phyloP scores from a whole-genome alignment of 2,888 invertebrate species.

The Drosophila subquinaria region DNA sequence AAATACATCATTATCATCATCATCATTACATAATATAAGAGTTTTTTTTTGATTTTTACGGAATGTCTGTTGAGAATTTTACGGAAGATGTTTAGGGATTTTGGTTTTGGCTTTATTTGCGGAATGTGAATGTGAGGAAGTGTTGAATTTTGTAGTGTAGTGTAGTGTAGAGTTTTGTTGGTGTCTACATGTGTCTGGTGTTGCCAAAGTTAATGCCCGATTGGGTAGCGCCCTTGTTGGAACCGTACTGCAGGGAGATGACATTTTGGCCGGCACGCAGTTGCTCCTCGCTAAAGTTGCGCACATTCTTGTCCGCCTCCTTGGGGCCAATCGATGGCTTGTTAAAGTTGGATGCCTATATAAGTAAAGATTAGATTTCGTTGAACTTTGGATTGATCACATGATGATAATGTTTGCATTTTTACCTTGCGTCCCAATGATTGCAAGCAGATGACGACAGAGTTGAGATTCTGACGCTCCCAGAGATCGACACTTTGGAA shows the following conservation, averaged over 20 bases:
- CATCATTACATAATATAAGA: conserved; percentile 10
- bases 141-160: conserved; percentile 7
- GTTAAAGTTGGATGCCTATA: conserved; percentile 92
- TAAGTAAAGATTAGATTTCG: neutral
- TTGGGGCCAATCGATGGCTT: conserved; percentile 97
- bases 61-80: conserved; percentile 35
- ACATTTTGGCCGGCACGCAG: conserved; percentile 96
- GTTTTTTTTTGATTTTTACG: conserved; percentile 22
- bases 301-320: conserved; percentile 97
- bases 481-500: conserved; percentile 99
- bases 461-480: conserved; percentile 98
- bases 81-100: conserved; percentile 43
- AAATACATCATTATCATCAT: conserved; percentile 37
- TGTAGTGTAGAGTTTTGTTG: neutral
- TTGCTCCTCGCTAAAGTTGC: conserved; percentile 97
- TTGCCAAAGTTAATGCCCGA: conserved; percentile 98
- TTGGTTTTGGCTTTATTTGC: conserved; percentile 68
- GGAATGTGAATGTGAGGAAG: conserved; percentile 54
- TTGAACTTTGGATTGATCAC: neutral
- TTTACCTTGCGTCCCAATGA: conserved; percentile 96
- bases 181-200: conserved; percentile 96
- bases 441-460: conserved; percentile 97
- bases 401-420: neutral
- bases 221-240: conserved; percentile 98
- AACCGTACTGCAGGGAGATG: conserved; percentile 97